A percentile compares a stretch with the other conserved stretches of the same genome.
Conservation (phyloP, 2,888 invertebrate genomes). For the Lasioglossum morio region DNA sequence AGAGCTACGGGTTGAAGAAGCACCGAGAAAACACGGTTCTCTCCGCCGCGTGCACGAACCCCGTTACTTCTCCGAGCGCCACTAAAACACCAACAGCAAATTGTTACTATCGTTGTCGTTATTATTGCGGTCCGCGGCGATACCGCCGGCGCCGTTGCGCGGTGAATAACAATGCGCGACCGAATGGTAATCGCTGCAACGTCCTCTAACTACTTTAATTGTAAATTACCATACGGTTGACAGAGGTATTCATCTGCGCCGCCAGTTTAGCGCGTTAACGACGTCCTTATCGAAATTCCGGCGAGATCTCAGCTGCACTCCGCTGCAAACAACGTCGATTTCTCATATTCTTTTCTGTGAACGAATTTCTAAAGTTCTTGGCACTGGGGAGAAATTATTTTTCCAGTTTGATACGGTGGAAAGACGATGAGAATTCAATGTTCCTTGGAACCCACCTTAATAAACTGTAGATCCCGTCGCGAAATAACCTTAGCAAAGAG, state of each 20-base stretch:
- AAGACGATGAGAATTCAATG: no score
- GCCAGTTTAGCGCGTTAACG: conserved; percentile 40
- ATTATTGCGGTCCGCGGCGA: conserved; percentile 51
- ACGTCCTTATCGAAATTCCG: conserved; percentile 8
- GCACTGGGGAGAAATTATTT: no score
- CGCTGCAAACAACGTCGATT: background rate
- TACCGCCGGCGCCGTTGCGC: conserved; percentile 17
- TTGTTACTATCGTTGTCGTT: conserved; percentile 62
- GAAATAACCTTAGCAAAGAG: no score
- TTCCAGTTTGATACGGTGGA: no score
- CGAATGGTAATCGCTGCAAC: conserved; percentile 26
- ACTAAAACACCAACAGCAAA: conserved; percentile 13
- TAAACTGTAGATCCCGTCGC: no score
- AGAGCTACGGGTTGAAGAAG: conserved; percentile 3
- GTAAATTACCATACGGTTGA: conserved; percentile 54
- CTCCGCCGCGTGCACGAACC: background rate
- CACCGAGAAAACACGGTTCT: conserved; percentile 14
- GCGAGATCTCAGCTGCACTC: background rate
- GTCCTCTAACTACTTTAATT: conserved; percentile 51
- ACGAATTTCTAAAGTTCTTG: no score
- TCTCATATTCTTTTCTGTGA: background rate
- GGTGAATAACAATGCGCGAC: conserved; percentile 55
- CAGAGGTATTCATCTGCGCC: conserved; percentile 36
- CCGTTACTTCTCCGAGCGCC: conserved; percentile 51
- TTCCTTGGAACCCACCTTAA: no score